Conservation (phyloP, 2,888 invertebrate species). For the Microctonus brassicae region DNA sequence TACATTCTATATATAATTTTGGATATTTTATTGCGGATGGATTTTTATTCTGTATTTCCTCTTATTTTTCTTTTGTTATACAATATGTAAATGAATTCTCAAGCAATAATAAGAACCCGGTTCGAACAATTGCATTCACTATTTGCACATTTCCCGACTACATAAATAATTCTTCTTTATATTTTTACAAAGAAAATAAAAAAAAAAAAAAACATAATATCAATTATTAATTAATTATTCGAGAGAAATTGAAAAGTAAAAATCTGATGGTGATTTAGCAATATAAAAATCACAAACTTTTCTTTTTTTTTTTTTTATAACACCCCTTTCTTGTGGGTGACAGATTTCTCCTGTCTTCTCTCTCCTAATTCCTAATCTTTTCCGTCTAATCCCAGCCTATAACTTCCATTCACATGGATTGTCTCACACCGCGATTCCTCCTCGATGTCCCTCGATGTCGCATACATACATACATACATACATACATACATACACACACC, state of each 20-base stretch:
- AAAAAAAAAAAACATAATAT: neutral
- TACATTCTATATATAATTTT: neutral
- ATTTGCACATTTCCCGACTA: slow-evolving; percentile 31
- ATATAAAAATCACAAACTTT: neutral
- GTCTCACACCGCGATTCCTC: slow-evolving; percentile 18
- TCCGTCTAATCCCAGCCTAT: slow-evolving; percentile 36
- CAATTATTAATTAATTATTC: slow-evolving; percentile 2
- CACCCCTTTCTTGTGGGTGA: too few species aligned
- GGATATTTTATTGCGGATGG: slow-evolving; percentile 7
- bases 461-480: too few species aligned
- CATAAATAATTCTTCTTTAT: slow-evolving; percentile 21
- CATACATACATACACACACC: too few species aligned
- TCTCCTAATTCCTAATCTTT: slow-evolving; percentile 26
- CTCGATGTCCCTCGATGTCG: slow-evolving; percentile 49
- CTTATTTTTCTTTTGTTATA: neutral
- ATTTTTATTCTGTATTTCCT: neutral
- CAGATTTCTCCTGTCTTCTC: slow-evolving; percentile 32
- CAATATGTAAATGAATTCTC: neutral
- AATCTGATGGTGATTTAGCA: neutral
- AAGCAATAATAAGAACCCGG: neutral
- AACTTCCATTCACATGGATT: slow-evolving; percentile 27
- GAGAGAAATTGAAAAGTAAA: neutral
- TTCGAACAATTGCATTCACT: slow-evolving; percentile 20
- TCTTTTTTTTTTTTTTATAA: neutral
- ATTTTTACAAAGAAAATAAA: slow-evolving; percentile 18